Evolutionary conservation across 2,113 vertebrate genomes (phyloP).

Genomic region (Pachypanchax playfairii): DNA sequence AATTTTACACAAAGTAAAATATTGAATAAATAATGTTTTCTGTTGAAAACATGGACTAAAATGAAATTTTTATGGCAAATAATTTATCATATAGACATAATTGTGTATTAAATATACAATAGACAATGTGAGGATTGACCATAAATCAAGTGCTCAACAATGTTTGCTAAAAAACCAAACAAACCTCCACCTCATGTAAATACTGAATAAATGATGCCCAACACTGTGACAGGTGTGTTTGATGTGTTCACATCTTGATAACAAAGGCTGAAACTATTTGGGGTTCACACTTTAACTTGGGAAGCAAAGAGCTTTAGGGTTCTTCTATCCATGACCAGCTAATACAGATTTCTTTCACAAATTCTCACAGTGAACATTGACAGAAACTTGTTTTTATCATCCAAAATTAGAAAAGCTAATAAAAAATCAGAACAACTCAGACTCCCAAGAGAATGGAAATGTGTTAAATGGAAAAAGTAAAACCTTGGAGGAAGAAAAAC

Average conservation of each 20-base stretch:
- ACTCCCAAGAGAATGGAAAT: too few relatives aligned
- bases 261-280: conserved; percentile 60
- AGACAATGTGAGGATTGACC: neutral
- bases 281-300: conserved; percentile 53
- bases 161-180: conserved; percentile 22
- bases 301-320: conserved; percentile 49
- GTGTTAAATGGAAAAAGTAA: too few relatives aligned
- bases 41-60: neutral
- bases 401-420: too few relatives aligned
- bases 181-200: conserved; percentile 53
- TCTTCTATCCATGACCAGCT: conserved; percentile 45
- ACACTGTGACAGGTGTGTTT: conserved; percentile 29
- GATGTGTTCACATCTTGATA: conserved; percentile 63
- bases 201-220: conserved; percentile 36
- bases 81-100: neutral
- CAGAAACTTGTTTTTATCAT: too few relatives aligned
- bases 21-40: neutral
- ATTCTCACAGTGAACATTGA: too few relatives aligned
- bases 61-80: neutral
- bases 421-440: too few relatives aligned
- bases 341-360: conserved; percentile 60
- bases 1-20: neutral
- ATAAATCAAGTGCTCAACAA: conserved; percentile 14
- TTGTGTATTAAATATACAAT: neutral
- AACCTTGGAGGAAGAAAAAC: too few relatives aligned